These are phyloP conservation scores for Bergia sp. DNA, from an alignment of 92 coral and sea anemone genomes.

Conservation along the genomic window DNA sequence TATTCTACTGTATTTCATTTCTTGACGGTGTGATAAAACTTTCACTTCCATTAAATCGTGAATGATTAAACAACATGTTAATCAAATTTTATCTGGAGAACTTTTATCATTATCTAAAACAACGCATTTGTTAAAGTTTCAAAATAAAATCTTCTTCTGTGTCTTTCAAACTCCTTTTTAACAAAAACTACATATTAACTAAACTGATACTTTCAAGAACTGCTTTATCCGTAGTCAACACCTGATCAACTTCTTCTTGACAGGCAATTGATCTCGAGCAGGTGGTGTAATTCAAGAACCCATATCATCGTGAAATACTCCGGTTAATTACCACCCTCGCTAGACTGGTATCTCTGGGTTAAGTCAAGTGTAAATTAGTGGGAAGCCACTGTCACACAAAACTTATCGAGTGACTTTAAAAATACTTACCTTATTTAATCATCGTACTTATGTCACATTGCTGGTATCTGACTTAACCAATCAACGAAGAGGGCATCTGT, in stretches of 20 bases:
- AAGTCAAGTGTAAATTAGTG: neutral
- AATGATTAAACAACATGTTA: neutral
- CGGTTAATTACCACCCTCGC: neutral
- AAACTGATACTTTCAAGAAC: neutral
- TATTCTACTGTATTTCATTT: neutral
- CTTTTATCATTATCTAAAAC: neutral
- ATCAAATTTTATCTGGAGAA: neutral
- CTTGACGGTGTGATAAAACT: neutral
- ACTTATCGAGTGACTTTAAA: neutral
- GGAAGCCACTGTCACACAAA: neutral
- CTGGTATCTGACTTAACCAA: conserved; percentile 22
- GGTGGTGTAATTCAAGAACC: conserved; percentile 19
- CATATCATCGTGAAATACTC: neutral
- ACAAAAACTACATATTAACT: no score
- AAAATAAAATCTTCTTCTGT: neutral
- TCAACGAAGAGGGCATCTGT: neutral
- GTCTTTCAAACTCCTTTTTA: no score
- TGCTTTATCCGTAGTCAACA: neutral
- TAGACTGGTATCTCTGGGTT: neutral
- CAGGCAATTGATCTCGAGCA: neutral
- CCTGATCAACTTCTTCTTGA: neutral
- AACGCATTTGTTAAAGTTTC: neutral
- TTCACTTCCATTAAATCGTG: neutral
- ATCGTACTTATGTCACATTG: conserved; percentile 23
- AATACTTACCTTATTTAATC: conserved; percentile 30